A percentile compares a stretch with the other conserved stretches of the same genome.
phyloP scores from a whole-genome alignment of 2,888 invertebrate species.

The Tetragonula carbonaria region DNA sequence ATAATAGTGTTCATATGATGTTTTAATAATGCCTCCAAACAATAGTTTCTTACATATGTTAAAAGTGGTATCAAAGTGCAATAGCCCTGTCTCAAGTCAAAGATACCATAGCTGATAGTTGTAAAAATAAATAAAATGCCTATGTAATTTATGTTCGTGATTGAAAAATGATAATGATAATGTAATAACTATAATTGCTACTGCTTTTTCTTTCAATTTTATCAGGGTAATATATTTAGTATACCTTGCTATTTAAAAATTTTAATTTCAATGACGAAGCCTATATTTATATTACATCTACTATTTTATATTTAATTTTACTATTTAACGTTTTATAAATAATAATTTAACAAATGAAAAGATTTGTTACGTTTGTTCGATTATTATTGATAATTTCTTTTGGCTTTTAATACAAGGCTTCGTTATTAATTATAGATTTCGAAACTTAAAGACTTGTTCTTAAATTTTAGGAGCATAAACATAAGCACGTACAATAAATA shows the following conservation, averaged over 20 bases:
- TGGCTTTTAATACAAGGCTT: conserved; percentile 49
- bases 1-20: conserved; percentile 52
- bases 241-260: conserved; percentile 49
- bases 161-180: conserved; percentile 48
- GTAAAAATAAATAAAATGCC: conserved; percentile 53
- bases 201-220: conserved; percentile 52
- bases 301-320: conserved; percentile 28
- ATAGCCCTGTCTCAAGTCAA: conserved; percentile 61
- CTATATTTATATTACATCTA: conserved; percentile 37
- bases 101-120: conserved; percentile 60
- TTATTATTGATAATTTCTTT: conserved; percentile 3
- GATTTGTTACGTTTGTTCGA: conserved; percentile 29
- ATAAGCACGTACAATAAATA: conserved; percentile 70
- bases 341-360: background rate
- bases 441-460: conserved; percentile 72
- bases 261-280: conserved; percentile 61
- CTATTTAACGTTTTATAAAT: conserved; percentile 12
- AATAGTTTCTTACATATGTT: conserved; percentile 50
- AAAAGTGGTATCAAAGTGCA: conserved; percentile 62
- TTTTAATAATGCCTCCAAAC: conserved; percentile 49
- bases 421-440: conserved; percentile 62
- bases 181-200: conserved; percentile 53
- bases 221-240: conserved; percentile 38
- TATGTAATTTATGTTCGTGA: conserved; percentile 55
- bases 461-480: conserved; percentile 59